Percentiles rank a stretch among this genome's conserved stretches.
Evolutionary conservation across 1,140 invertebrate genomes (phyloP).

Genomic region (Trachymyrmex septentrionalis): DNA sequence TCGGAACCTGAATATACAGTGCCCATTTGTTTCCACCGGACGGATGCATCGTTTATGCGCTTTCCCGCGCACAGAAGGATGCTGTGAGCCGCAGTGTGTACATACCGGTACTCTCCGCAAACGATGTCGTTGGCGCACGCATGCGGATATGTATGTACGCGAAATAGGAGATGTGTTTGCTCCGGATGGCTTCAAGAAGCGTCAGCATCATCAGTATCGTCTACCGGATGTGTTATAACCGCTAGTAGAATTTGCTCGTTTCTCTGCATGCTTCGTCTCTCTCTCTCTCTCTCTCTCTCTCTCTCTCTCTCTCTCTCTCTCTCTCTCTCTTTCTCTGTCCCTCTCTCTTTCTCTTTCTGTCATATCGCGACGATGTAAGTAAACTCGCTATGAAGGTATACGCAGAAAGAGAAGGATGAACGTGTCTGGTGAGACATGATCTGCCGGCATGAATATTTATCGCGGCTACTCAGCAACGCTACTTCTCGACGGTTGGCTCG

Average conservation of each 20-base stretch:
- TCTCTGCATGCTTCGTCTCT: constrained; percentile 43
- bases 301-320: not conserved
- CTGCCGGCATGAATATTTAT: constrained; percentile 76
- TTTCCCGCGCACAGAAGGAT: not conserved
- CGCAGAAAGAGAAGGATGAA: constrained; percentile 61
- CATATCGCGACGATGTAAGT: constrained; percentile 55
- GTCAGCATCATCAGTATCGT: constrained; percentile 52
- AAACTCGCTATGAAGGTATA: constrained; percentile 52
- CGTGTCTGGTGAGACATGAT: constrained; percentile 53
- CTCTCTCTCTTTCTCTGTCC: not conserved
- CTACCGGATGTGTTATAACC: constrained; percentile 56
- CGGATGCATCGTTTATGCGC: constrained; percentile 31
- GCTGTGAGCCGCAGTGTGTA: constrained; percentile 22
- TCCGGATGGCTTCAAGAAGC: constrained; percentile 24
- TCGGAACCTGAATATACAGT: not conserved
- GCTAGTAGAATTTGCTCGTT: constrained; percentile 48
- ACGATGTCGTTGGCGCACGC: constrained; percentile 19
- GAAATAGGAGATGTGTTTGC: constrained; percentile 40
- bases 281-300: not conserved
- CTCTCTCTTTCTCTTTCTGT: not conserved
- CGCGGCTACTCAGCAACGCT: constrained; percentile 62
- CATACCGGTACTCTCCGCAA: constrained; percentile 16
- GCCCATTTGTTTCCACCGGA: not conserved
- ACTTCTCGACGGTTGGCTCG: constrained; percentile 61
- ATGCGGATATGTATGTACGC: not conserved